Evolutionary conservation across 2,797 vertebrate genomes (phyloP).

Genomic region (Xerus rutilus): DNA sequence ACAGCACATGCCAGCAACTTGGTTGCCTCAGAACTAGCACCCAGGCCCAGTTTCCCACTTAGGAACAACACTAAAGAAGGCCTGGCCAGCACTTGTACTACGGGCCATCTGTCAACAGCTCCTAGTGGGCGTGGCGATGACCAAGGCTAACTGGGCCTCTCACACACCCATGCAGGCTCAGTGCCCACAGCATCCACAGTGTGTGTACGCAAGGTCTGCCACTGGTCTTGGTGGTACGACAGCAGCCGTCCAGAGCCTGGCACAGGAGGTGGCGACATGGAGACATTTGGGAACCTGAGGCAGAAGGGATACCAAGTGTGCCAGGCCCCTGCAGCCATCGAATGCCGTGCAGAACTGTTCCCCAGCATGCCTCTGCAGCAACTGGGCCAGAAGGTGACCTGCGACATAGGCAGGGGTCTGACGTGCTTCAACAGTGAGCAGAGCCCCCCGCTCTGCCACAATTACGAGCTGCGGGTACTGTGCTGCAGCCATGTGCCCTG

Average conservation of each 20-base stretch:
- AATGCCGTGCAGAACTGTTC: conserved; percentile 82
- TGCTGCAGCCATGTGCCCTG: conserved; percentile 86
- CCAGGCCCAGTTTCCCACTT: too few species aligned
- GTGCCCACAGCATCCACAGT: background rate
- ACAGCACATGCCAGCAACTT: fast-evolving
- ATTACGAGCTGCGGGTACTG: conserved; percentile 86
- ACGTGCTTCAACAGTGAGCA: conserved; percentile 86
- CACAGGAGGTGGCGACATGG: conserved; percentile 85
- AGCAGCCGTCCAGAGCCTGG: conserved; percentile 61
- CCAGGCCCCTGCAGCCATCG: background rate
- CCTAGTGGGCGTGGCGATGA: fast-evolving
- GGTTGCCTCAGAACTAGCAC: background rate
- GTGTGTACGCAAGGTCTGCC: conserved; percentile 85
- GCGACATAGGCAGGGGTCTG: conserved; percentile 79
- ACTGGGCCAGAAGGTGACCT: conserved; percentile 85
- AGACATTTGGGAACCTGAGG: conserved; percentile 84
- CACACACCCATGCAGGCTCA: conserved; percentile 50
- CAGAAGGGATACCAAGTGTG: conserved; percentile 81
- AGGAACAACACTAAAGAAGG: too few species aligned
- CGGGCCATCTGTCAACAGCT: too few species aligned
- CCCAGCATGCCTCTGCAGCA: background rate
- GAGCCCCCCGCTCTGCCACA: conserved; percentile 73
- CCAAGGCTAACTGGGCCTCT: fast-evolving
- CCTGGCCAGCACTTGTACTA: fast-evolving
- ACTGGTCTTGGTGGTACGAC: conserved; percentile 88